Evolutionary conservation across 2,113 vertebrate genomes (phyloP).

Genomic region (Cebidichthys violaceus): DNA sequence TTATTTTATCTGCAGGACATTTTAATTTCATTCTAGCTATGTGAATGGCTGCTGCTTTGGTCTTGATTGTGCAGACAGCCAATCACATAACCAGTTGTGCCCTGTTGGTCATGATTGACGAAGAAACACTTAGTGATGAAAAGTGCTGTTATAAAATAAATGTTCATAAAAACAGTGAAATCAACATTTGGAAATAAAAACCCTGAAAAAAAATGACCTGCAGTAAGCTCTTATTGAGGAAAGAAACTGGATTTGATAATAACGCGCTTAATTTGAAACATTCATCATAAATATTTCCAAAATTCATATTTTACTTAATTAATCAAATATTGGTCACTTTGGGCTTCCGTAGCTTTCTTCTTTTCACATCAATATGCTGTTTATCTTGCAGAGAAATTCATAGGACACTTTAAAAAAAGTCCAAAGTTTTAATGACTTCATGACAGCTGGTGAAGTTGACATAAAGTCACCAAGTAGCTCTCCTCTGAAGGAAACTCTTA

Average conservation of each 20-base stretch:
- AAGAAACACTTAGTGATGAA: neutral
- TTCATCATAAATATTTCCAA: constrained; percentile 3
- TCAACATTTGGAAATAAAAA: neutral
- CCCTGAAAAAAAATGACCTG: neutral
- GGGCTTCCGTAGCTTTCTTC: constrained; percentile 13
- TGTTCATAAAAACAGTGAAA: neutral
- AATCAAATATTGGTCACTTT: constrained; percentile 19
- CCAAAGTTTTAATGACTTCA: constrained; percentile 11
- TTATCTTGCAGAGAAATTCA: constrained; percentile 13
- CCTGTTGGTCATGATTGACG: neutral
- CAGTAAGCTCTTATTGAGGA: neutral
- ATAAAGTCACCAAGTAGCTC: neutral
- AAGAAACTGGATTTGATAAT: neutral
- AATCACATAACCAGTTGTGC: neutral
- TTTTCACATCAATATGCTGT: constrained; percentile 1
- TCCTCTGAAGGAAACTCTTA: neutral
- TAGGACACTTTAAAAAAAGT: constrained; percentile 2
- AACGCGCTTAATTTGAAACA: constrained; percentile 3
- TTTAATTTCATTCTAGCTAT: constrained; percentile 1
- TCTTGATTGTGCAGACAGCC: neutral
- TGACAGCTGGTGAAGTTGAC: neutral
- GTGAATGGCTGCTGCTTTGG: constrained; percentile 13
- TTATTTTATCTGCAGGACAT: neutral
- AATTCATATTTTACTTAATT: constrained; percentile 3
- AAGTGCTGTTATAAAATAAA: neutral